Evolutionary conservation across 2,797 vertebrate species (phyloP).

Genomic region (Rhinichthys osculus): DNA sequence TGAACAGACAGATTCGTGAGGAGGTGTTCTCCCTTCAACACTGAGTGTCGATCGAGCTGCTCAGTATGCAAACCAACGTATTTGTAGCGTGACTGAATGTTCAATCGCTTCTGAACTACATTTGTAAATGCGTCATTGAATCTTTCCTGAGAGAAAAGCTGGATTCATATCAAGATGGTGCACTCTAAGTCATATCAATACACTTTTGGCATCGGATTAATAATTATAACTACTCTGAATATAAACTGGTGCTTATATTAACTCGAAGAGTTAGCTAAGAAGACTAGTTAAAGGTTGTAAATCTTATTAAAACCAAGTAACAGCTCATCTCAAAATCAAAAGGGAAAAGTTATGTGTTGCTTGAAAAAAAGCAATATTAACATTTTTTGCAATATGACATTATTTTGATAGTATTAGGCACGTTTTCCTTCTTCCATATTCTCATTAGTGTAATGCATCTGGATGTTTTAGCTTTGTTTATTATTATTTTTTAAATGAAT

Average conservation of each 20-base stretch:
- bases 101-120: not conserved
- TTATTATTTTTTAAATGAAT: not conserved
- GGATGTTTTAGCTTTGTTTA: not conserved
- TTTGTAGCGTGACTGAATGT: not conserved
- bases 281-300: not conserved
- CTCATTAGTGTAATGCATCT: not conserved
- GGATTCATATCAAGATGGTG: not conserved
- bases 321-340: not conserved
- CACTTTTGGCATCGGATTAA: not conserved
- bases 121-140: conserved; percentile 12
- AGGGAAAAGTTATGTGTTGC: not conserved
- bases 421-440: not conserved
- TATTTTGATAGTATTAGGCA: not conserved
- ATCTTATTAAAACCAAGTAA: not conserved
- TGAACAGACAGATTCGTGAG: conserved; percentile 18
- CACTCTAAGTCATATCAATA: not conserved
- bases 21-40: not conserved
- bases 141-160: conserved; percentile 3
- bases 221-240: not conserved
- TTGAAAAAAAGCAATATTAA: not conserved
- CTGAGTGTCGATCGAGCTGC: not conserved
- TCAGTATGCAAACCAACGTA: not conserved
- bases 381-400: not conserved
- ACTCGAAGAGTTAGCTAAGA: not conserved
- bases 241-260: not conserved